A percentile compares a stretch with the other conserved stretches of the same genome.
Conservation (phyloP, 2,113 vertebrate species). For the Phylloscopus whistleri region DNA sequence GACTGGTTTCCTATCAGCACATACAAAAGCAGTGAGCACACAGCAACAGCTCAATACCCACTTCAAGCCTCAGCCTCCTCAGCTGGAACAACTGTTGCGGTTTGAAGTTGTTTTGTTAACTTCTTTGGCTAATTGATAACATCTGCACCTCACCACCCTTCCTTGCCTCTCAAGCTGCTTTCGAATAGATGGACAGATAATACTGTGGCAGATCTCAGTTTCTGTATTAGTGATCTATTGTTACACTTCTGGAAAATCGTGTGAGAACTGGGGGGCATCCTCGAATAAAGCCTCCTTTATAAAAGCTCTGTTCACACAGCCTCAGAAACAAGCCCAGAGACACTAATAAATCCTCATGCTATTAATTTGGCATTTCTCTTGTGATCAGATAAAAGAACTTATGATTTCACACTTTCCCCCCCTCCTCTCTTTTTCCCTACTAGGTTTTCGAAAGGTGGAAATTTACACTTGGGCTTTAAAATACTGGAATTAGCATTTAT, state of each 20-base stretch:
- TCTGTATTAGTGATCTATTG: background rate
- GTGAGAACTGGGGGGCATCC: background rate
- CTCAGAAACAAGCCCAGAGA: background rate
- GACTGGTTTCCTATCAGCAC: background rate
- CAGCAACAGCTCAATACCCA: background rate
- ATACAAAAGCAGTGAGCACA: background rate
- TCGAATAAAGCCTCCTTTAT: background rate
- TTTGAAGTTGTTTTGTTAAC: constrained; percentile 49
- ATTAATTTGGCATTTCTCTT: background rate
- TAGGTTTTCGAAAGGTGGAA: background rate
- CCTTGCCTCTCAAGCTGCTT: background rate
- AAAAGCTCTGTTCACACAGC: background rate
- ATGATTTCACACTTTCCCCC: background rate
- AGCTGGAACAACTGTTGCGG: constrained; percentile 42
- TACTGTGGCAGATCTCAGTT: background rate
- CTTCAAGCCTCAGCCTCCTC: background rate
- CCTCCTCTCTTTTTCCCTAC: background rate
- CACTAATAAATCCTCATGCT: background rate
- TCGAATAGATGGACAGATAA: background rate
- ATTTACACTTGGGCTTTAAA: background rate
- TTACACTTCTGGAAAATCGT: background rate
- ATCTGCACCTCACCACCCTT: constrained; percentile 30
- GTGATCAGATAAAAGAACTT: background rate
- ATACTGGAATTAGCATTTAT: background rate
- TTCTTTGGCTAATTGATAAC: constrained; percentile 51